phyloP scores from a whole-genome alignment of 1,140 invertebrate species.

The Drosophila equinoxialis region DNA sequence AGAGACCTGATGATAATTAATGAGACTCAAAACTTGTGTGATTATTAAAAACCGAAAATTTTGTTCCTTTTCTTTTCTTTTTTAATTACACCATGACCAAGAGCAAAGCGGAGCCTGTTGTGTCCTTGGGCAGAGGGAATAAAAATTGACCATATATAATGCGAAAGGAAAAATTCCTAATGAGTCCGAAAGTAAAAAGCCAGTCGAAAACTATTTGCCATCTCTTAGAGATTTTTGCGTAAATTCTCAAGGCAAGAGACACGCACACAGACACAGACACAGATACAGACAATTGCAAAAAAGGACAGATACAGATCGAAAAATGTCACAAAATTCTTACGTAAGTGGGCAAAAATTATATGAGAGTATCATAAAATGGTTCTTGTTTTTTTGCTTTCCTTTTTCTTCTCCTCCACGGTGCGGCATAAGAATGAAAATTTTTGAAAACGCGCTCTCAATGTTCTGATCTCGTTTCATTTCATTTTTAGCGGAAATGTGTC shows the following conservation, averaged over 20 bases:
- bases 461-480: constrained; percentile 79
- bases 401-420: not conserved
- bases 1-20: constrained; percentile 59
- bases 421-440: constrained; percentile 52
- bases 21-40: constrained; percentile 49
- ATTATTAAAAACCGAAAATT: constrained; percentile 68
- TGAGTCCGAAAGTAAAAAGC: constrained; percentile 56
- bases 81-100: constrained; percentile 61
- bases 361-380: constrained; percentile 63
- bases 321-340: constrained; percentile 70
- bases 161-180: constrained; percentile 48
- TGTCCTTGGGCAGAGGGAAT: constrained; percentile 51
- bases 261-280: constrained; percentile 28
- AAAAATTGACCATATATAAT: not conserved
- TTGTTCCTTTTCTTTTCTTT: constrained; percentile 6
- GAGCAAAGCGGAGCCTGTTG: not conserved
- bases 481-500: constrained; percentile 58
- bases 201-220: constrained; percentile 17
- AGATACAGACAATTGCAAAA: constrained; percentile 23
- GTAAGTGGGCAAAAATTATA: constrained; percentile 52
- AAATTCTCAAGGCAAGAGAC: constrained; percentile 62
- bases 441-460: constrained; percentile 70
- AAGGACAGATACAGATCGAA: constrained; percentile 23
- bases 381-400: constrained; percentile 38
- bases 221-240: constrained; percentile 63